Percentiles rank a stretch among this genome's conserved stretches.
These are phyloP conservation scores for Phaetusa simplex DNA, from an alignment of 2,113 vertebrate species.

Conservation along the genomic window DNA sequence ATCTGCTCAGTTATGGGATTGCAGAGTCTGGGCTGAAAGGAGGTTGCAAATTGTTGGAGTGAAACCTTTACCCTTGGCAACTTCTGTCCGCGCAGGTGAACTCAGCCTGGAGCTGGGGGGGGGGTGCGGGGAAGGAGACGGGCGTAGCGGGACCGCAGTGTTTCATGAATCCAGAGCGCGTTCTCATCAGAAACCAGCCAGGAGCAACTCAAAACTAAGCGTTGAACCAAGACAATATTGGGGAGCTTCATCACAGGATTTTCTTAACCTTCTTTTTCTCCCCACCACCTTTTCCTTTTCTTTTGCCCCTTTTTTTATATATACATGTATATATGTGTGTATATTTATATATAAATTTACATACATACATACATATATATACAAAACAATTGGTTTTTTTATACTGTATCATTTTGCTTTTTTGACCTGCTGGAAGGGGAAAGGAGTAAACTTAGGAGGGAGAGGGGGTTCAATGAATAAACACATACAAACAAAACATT, in stretches of 20 bases:
- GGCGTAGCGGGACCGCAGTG: conserved; percentile 12
- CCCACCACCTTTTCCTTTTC: conserved; percentile 27
- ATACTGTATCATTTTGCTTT: conserved; percentile 53
- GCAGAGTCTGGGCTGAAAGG: conserved; percentile 55
- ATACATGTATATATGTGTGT: conserved; percentile 44
- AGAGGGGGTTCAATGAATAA: conserved; percentile 58
- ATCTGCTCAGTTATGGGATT: conserved; percentile 60
- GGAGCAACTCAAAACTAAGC: conserved; percentile 63
- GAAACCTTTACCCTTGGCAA: conserved; percentile 37
- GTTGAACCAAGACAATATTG: conserved; percentile 61
- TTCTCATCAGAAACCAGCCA: conserved; percentile 66
- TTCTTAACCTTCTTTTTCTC: conserved; percentile 29
- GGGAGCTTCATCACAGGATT: conserved; percentile 51
- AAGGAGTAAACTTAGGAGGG: conserved; percentile 61
- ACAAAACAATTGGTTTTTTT: conserved; percentile 4
- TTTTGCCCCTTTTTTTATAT: conserved; percentile 30
- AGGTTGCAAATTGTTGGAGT: conserved; percentile 54
- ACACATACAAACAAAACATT: conserved; percentile 65
- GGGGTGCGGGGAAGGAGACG: conserved; percentile 21
- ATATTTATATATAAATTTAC: conserved; percentile 34
- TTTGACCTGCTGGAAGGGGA: conserved; percentile 70
- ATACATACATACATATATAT: conserved; percentile 14
- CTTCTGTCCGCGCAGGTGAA: conserved; percentile 47
- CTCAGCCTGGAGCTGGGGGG: not conserved
- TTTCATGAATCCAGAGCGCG: conserved; percentile 36